Percentiles rank a stretch among this genome's conserved stretches.
These are phyloP conservation scores for Chaunax sp. DNA, from an alignment of 2,797 vertebrate genomes.

Conservation along the genomic window DNA sequence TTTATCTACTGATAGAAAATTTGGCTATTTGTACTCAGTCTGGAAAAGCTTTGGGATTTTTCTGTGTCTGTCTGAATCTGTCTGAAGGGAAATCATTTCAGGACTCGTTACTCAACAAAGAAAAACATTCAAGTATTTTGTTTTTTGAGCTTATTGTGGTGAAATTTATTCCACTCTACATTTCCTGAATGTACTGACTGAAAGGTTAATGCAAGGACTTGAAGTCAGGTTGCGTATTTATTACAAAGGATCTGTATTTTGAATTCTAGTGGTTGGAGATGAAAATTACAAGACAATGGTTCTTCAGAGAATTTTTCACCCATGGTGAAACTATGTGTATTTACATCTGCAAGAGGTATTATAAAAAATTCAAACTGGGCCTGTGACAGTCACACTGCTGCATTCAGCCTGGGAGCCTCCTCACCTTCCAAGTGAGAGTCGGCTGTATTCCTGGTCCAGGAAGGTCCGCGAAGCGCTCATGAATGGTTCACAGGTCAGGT, in stretches of 20 bases:
- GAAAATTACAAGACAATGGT: slow-evolving; percentile 2
- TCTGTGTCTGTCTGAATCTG: too few relatives aligned
- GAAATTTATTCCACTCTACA: neutral
- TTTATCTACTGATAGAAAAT: too few relatives aligned
- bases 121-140: too few relatives aligned
- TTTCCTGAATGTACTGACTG: neutral
- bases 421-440: slow-evolving; percentile 22
- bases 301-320: neutral
- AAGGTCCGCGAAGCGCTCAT: slow-evolving; percentile 35
- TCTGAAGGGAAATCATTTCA: too few relatives aligned
- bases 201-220: neutral
- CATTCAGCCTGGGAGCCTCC: neutral
- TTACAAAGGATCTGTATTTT: neutral
- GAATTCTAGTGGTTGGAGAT: neutral
- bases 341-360: neutral
- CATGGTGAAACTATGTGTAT: neutral
- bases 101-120: too few relatives aligned
- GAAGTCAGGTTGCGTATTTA: neutral
- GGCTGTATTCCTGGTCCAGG: slow-evolving; percentile 8
- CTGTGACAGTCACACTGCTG: slow-evolving; percentile 19
- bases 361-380: slow-evolving; percentile 15
- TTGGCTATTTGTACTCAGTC: too few relatives aligned
- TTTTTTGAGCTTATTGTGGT: too few relatives aligned
- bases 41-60: too few relatives aligned
- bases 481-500: slow-evolving; percentile 39